phyloP scores from a whole-genome alignment of 1,140 invertebrate genomes.

The Eumeta japonica region DNA sequence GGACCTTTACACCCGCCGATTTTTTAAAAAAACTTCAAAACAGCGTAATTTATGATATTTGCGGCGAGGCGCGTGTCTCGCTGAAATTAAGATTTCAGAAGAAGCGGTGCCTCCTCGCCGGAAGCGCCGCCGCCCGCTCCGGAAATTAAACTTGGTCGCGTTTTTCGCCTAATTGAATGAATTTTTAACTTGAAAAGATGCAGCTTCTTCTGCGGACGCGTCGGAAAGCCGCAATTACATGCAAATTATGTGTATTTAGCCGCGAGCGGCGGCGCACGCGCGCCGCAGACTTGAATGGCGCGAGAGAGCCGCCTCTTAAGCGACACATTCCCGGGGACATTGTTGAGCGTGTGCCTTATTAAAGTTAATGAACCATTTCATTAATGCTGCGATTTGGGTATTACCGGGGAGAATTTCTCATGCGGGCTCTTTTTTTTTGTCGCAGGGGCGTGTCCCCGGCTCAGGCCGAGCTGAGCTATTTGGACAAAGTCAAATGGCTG shows the following conservation, averaged over 20 bases:
- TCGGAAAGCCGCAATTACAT: slow-evolving; percentile 49
- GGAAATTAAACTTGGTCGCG: slow-evolving; percentile 37
- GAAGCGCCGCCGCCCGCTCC: slow-evolving; percentile 20
- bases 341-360: too few relatives aligned
- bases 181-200: slow-evolving; percentile 48
- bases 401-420: too few relatives aligned
- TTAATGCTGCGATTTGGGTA: too few relatives aligned
- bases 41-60: too few relatives aligned
- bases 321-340: too few relatives aligned
- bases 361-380: too few relatives aligned
- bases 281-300: slow-evolving; percentile 5
- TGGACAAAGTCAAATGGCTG: slow-evolving; percentile 93
- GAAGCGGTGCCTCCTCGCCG: slow-evolving; percentile 23
- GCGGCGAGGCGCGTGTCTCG: slow-evolving; percentile 8
- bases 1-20: too few relatives aligned
- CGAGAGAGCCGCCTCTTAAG: too few relatives aligned
- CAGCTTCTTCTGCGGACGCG: slow-evolving; percentile 28
- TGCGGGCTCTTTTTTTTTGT: slow-evolving; percentile 24
- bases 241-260: slow-evolving; percentile 46
- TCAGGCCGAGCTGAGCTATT: slow-evolving; percentile 81
- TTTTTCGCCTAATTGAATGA: slow-evolving; percentile 46
- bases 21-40: too few relatives aligned
- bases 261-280: slow-evolving; percentile 12
- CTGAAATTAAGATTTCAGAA: slow-evolving; percentile 28
- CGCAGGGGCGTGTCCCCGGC: slow-evolving; percentile 62